Conservation (phyloP, 2,888 invertebrate species). For the Leptopterna dolabrata region DNA sequence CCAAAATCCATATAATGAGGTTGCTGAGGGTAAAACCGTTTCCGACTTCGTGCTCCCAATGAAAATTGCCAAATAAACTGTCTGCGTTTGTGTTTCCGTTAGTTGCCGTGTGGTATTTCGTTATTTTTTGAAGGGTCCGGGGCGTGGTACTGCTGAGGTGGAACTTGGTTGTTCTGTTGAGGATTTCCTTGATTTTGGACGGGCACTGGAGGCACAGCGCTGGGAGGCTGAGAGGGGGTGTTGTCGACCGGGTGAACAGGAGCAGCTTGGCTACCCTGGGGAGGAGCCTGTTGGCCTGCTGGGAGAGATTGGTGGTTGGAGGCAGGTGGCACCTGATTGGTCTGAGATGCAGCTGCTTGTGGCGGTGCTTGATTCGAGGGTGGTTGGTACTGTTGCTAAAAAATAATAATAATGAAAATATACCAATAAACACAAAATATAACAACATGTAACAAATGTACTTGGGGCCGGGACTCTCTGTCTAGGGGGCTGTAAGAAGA, state of each 20-base stretch:
- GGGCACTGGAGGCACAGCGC: background rate
- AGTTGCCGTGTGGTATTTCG: background rate
- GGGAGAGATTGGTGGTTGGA: background rate
- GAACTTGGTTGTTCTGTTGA: background rate
- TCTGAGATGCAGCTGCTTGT: background rate
- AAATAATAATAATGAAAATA: background rate
- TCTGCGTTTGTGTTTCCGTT: background rate
- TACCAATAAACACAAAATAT: background rate
- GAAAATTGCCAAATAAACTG: background rate
- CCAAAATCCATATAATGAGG: background rate
- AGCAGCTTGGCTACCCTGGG: background rate
- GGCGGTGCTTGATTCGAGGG: background rate
- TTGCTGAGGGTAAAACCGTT: background rate
- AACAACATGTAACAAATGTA: background rate
- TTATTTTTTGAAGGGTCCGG: background rate
- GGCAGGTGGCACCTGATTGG: background rate
- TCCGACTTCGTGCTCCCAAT: background rate
- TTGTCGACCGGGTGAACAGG: background rate
- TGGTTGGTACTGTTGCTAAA: constrained; percentile 15
- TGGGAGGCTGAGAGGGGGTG: background rate
- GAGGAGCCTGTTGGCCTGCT: background rate
- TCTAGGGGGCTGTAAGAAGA: no score
- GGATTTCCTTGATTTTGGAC: background rate
- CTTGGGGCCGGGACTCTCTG: no score
- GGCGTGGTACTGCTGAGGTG: background rate